A percentile compares a stretch with the other conserved stretches of the same genome.
Evolutionary conservation across 2,888 invertebrate genomes (phyloP).

Genomic region (Pandemis corylana): DNA sequence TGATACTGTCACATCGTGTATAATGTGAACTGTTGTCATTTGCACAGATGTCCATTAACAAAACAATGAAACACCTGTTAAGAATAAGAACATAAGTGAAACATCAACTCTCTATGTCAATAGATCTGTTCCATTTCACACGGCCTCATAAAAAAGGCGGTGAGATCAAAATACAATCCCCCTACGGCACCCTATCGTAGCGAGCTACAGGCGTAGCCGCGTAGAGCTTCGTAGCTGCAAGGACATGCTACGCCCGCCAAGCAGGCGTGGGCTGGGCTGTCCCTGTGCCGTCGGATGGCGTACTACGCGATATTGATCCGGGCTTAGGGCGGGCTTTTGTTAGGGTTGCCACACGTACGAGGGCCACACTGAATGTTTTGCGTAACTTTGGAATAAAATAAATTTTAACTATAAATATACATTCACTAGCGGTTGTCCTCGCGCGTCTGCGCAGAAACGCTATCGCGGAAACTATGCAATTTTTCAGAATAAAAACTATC

Average conservation of each 20-base stretch:
- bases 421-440: too few species aligned
- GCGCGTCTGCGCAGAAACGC: too few species aligned
- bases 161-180: slow-evolving; percentile 23
- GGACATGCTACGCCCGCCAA: slow-evolving; percentile 19
- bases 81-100: background rate
- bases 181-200: slow-evolving; percentile 21
- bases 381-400: too few species aligned
- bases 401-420: too few species aligned
- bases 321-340: background rate
- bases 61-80: background rate
- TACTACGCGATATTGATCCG: slow-evolving; percentile 24
- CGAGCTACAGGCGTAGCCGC: slow-evolving; percentile 25
- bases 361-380: too few species aligned
- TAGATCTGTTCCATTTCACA: background rate
- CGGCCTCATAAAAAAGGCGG: slow-evolving; percentile 18
- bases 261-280: slow-evolving; percentile 37
- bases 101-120: background rate
- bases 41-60: background rate
- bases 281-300: slow-evolving; percentile 49
- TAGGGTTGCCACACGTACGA: background rate
- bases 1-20: too few species aligned
- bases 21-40: background rate
- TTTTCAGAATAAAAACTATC: too few species aligned
- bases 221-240: slow-evolving; percentile 22
- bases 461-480: too few species aligned